phyloP scores from a whole-genome alignment of 2,113 vertebrate species.

The Eublepharis macularius region DNA sequence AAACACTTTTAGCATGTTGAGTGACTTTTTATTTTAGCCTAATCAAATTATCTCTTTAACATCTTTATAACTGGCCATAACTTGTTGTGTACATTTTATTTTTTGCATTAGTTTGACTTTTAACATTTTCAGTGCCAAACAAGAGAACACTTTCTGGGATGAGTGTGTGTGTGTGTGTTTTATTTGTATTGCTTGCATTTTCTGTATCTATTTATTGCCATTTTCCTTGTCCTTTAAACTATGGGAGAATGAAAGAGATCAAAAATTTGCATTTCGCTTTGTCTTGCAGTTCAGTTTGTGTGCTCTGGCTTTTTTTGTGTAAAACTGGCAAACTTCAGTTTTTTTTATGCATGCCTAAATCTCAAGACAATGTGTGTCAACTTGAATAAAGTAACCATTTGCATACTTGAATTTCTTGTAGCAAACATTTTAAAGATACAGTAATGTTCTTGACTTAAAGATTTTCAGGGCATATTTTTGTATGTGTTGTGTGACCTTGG shows the following conservation, averaged over 20 bases:
- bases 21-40: conserved; percentile 58
- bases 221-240: conserved; percentile 29
- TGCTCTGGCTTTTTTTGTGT: conserved; percentile 43
- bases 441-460: conserved; percentile 29
- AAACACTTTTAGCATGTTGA: conserved; percentile 75
- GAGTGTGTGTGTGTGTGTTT: conserved; percentile 48
- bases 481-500: conserved; percentile 23
- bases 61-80: conserved; percentile 61
- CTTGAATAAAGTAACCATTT: conserved; percentile 57
- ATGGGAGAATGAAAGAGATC: conserved; percentile 59
- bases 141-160: conserved; percentile 21
- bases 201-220: conserved; percentile 54
- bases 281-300: conserved; percentile 27
- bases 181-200: conserved; percentile 71
- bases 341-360: conserved; percentile 61
- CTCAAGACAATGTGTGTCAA: conserved; percentile 43
- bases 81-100: conserved; percentile 51
- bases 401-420: conserved; percentile 33
- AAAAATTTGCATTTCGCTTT: conserved; percentile 47
- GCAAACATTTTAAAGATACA: conserved; percentile 40
- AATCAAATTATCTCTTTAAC: conserved; percentile 65
- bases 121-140: conserved; percentile 51
- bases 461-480: conserved; percentile 26
- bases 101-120: conserved; percentile 61
- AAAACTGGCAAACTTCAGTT: conserved; percentile 45